phyloP scores from a whole-genome alignment of 2,113 vertebrate species.

The Synodontis membranacea region DNA sequence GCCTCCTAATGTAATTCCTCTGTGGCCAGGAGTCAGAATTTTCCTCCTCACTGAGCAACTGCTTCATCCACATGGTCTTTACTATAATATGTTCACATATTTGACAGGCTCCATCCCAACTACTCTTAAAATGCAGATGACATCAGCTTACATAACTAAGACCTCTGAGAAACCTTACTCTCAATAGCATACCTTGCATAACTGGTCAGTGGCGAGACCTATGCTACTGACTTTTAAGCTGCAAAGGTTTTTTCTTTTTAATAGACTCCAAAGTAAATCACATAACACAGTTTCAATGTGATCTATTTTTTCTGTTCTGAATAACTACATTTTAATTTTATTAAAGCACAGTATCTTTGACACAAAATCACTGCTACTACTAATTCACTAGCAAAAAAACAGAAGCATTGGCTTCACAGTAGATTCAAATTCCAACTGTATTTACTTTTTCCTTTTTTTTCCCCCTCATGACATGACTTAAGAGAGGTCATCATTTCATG shows the following conservation, averaged over 20 bases:
- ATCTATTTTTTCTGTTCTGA: neutral
- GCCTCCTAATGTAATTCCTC: conserved; percentile 6
- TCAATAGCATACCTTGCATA: conserved; percentile 23
- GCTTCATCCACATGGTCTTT: neutral
- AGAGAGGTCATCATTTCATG: neutral
- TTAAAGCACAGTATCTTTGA: neutral
- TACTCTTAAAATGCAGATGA: conserved; percentile 22
- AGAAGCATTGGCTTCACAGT: neutral
- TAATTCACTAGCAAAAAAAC: too few species aligned
- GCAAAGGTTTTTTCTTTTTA: neutral
- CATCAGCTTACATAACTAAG: conserved; percentile 26
- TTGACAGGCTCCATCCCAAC: neutral
- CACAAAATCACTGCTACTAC: neutral
- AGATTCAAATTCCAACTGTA: neutral
- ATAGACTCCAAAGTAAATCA: neutral
- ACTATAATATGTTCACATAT: conserved; percentile 17
- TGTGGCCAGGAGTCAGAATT: conserved; percentile 26
- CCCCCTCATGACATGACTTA: neutral
- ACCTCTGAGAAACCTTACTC: conserved; percentile 17
- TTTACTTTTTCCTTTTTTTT: neutral
- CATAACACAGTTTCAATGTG: neutral
- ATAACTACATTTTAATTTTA: conserved; percentile 19
- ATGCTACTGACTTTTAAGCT: neutral
- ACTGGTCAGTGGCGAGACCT: neutral
- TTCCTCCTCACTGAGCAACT: conserved; percentile 26